phyloP scores from a whole-genome alignment of 2,113 vertebrate species.

The Chloropsis cyanopogon region DNA sequence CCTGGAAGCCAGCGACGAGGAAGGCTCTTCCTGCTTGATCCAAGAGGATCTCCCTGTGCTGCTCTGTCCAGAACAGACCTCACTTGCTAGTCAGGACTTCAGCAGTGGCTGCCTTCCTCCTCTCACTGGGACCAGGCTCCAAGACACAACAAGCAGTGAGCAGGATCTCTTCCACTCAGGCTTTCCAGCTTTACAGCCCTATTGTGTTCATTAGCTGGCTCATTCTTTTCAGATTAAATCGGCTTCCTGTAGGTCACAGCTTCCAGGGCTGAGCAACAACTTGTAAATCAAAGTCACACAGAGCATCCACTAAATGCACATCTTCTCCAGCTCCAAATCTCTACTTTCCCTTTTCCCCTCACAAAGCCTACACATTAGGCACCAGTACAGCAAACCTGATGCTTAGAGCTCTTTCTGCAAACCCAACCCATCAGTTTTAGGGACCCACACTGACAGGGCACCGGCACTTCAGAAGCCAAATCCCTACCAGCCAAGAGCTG shows the following conservation, averaged over 20 bases:
- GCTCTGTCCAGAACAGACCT: background rate
- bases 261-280: background rate
- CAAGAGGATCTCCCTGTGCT: background rate
- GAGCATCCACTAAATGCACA: background rate
- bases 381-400: fast-evolving
- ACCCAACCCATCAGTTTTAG: background rate
- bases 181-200: background rate
- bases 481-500: background rate
- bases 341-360: background rate
- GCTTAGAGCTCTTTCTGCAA: background rate
- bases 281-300: background rate
- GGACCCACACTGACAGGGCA: background rate
- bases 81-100: background rate
- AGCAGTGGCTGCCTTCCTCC: background rate
- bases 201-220: background rate
- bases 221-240: background rate
- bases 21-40: background rate
- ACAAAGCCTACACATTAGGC: background rate
- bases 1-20: background rate
- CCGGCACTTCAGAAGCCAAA: background rate
- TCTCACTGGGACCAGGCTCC: background rate
- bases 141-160: background rate
- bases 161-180: background rate
- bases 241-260: conserved; percentile 54
- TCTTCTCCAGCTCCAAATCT: background rate